Conservation (phyloP, 2,113 vertebrate species). For the Ammodytes dubius region DNA sequence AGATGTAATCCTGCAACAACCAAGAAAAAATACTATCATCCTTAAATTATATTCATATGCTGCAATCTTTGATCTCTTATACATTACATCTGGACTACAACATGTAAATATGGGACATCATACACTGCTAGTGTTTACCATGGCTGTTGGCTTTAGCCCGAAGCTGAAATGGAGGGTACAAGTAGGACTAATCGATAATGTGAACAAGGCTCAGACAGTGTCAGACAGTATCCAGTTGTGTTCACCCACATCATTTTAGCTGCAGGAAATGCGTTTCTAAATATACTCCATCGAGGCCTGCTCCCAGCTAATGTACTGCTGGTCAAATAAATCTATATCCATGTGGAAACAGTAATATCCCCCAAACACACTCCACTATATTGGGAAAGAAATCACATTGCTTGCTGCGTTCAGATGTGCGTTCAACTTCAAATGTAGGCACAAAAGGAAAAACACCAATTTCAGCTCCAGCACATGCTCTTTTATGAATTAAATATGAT, state of each 20-base stretch:
- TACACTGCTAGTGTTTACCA: slow-evolving; percentile 17
- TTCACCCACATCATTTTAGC: slow-evolving; percentile 61
- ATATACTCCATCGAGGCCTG: slow-evolving; percentile 63
- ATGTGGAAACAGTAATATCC: slow-evolving; percentile 70
- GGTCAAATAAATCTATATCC: slow-evolving; percentile 79
- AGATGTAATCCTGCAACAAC: slow-evolving; percentile 1
- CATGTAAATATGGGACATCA: slow-evolving; percentile 2
- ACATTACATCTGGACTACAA: slow-evolving; percentile 7
- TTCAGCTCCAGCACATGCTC: neutral
- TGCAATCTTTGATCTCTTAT: slow-evolving; percentile 16
- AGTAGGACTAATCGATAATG: slow-evolving; percentile 44
- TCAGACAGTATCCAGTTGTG: slow-evolving; percentile 62
- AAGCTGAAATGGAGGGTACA: slow-evolving; percentile 27
- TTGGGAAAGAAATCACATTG: slow-evolving; percentile 20
- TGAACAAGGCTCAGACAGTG: slow-evolving; percentile 50
- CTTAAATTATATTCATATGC: neutral
- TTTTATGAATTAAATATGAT: slow-evolving; percentile 52
- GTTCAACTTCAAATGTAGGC: slow-evolving; percentile 13
- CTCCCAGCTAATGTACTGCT: slow-evolving; percentile 64
- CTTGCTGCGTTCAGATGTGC: slow-evolving; percentile 14
- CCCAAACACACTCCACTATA: slow-evolving; percentile 40
- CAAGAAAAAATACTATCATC: neutral
- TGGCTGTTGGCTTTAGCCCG: slow-evolving; percentile 7
- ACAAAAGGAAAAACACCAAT: slow-evolving; percentile 6
- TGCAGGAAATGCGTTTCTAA: slow-evolving; percentile 72